A percentile compares a stretch with the other conserved stretches of the same genome.
Conservation (phyloP, 2,888 invertebrate species). For the Calameuta filiformis region DNA sequence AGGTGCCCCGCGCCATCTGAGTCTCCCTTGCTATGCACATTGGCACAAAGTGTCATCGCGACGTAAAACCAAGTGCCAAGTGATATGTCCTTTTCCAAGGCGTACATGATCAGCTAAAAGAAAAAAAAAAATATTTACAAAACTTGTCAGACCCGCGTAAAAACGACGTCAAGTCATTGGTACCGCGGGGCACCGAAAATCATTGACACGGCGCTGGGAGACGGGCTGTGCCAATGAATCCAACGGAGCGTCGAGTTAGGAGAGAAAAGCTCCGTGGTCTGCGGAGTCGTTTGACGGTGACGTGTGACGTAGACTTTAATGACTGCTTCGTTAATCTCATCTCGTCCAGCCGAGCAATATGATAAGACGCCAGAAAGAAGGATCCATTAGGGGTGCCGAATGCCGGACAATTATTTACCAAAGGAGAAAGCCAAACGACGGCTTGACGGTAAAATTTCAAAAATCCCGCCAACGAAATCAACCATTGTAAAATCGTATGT, state of each 20-base stretch:
- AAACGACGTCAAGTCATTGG: not conserved
- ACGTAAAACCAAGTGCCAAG: too few species aligned
- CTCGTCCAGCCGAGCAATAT: not conserved
- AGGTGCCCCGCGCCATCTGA: not conserved
- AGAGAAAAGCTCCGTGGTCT: conserved; percentile 2
- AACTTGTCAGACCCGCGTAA: not conserved
- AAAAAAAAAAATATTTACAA: too few species aligned
- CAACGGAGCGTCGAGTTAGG: conserved; percentile 24
- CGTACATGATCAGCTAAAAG: too few species aligned
- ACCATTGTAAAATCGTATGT: not conserved
- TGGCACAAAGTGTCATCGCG: too few species aligned
- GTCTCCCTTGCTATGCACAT: not conserved
- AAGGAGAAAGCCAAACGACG: not conserved
- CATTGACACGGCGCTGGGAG: conserved; percentile 1
- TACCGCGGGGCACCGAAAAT: not conserved
- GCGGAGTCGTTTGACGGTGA: not conserved
- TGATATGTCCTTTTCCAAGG: too few species aligned
- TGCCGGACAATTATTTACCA: not conserved
- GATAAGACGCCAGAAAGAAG: not conserved
- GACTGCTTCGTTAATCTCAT: not conserved
- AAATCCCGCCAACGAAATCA: not conserved
- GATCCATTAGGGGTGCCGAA: not conserved
- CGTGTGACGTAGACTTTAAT: conserved; percentile 1
- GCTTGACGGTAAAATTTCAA: not conserved
- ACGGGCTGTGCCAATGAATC: conserved; percentile 20